Percentiles rank a stretch among this genome's conserved stretches.
Evolutionary conservation across 2,888 invertebrate species (phyloP).

Genomic region (Enoplolaimus lenunculus): DNA sequence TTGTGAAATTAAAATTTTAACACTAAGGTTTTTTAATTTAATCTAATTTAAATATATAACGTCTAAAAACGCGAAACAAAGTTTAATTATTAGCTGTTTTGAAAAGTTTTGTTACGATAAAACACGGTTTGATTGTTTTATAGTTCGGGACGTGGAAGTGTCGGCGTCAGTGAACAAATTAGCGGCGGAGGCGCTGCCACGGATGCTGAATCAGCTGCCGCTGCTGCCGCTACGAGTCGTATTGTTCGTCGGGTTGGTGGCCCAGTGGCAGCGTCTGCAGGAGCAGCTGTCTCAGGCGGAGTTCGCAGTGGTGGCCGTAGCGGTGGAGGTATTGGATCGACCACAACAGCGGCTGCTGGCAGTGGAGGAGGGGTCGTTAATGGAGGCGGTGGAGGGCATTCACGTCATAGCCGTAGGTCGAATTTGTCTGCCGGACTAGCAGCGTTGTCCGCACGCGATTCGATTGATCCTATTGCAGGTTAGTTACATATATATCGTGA

Average conservation of each 20-base stretch:
- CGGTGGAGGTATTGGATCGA: conserved; percentile 7
- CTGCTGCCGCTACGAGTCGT: conserved; percentile 7
- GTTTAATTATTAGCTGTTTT: no score
- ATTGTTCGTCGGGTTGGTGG: no score
- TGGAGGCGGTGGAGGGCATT: conserved; percentile 4
- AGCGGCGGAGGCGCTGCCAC: neutral
- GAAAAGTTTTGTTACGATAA: no score
- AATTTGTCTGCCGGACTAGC: conserved; percentile 10
- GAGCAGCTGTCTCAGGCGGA: neutral
- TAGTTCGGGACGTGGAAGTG: neutral
- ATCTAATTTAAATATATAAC: no score
- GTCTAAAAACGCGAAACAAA: no score
- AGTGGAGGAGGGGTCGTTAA: neutral
- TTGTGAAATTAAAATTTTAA: no score
- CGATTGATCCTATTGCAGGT: conserved; percentile 20
- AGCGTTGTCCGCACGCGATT: neutral
- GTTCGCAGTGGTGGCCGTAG: neutral
- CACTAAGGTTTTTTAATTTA: no score
- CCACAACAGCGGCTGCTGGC: neutral
- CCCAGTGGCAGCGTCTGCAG: neutral
- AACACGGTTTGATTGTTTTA: neutral
- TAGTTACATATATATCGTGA: no score
- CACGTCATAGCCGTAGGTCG: conserved; percentile 2
- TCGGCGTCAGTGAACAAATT: neutral
- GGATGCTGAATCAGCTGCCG: neutral